Base-by-base conservation (phyloP, 1,140 invertebrate genomes). In the Papilio dardanus region DNA sequence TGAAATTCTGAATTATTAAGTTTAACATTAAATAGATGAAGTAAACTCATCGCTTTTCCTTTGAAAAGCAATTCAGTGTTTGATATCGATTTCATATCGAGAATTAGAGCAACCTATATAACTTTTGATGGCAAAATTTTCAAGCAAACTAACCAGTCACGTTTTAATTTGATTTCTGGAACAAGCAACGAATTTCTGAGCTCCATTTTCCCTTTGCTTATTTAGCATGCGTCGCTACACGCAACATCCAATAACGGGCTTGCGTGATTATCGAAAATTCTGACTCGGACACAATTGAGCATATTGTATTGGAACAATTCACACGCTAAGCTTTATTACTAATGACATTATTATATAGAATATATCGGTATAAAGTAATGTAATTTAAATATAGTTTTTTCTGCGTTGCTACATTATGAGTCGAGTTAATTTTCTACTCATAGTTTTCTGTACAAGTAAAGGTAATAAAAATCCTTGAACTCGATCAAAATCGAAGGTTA, bases 241-340 rank as follows among this genome's bases (percentile, higher is more conserved):
- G 66, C 66, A 68, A 68, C 33, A 33, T 68, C 66, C 66, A 37
- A 68, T 68, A 68, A 68, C 67, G 33, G 67, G 67, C 67, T 69
- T 69, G 67, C 67, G 67, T 69, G 67, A 69, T 69, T 69, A 69
- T 69, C 67, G 67, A 69, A 69, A 69, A 69, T 69, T 69, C 67
- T 69, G 35, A 37, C 67, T 69, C 12, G 67, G 35, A 69, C 67
- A 69, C 67, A 69, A 42, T 69, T 24, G 67, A 33, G 30, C 65
- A 69, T 19, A 69, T 69, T 69, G 21, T 37, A 69, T 33, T 21
- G 67, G 33, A 69, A 42, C 35, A 40, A 10, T 67, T n/a, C 30
- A 67, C 50, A 58, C 19, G 21, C 54, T 62, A 62, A 62, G 24
- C 24, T 62, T 62, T 62, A 62, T 62, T 62, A 30, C 24, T 62